Conservation (phyloP, 53 echinoderm and acorn worm genomes). For the Luidia sarsii region DNA sequence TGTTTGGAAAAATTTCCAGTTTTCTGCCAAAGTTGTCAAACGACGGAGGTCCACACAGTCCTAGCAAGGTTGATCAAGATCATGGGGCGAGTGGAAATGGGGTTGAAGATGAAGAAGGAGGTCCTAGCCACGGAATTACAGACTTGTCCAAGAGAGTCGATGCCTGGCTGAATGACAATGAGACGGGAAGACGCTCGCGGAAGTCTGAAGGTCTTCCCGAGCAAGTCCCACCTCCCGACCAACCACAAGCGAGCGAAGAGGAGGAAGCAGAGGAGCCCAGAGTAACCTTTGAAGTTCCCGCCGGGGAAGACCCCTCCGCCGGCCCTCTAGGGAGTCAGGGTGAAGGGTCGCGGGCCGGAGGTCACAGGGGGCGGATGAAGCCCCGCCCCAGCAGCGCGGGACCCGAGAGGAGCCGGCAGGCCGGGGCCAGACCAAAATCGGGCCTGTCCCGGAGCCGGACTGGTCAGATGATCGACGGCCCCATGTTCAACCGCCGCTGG, state of each 20-base stretch:
- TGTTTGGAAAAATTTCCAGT: constrained; percentile 61
- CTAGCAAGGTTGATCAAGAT: neutral
- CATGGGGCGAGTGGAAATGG: neutral
- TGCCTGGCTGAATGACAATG: constrained; percentile 17
- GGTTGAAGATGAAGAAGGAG: neutral
- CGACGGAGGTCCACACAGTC: no score
- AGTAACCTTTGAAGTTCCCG: constrained; percentile 45
- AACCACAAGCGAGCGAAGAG: neutral
- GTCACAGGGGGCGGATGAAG: neutral
- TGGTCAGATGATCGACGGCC: constrained; percentile 31
- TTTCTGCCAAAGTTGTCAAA: constrained; percentile 33
- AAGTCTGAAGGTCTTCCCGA: neutral
- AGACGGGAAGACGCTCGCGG: constrained; percentile 12
- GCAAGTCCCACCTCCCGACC: neutral
- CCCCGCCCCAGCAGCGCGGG: constrained; percentile 58
- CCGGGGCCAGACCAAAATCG: constrained; percentile 27
- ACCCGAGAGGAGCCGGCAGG: constrained; percentile 30
- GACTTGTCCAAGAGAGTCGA: constrained; percentile 17
- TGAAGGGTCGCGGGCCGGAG: no score
- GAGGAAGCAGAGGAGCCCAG: neutral
- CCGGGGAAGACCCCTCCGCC: neutral
- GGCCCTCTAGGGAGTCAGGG: no score
- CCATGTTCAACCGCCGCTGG: constrained; percentile 68
- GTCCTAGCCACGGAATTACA: neutral
- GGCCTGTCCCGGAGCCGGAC: constrained; percentile 56